phyloP scores from a whole-genome alignment of 2,113 vertebrate species.

The Pseudopodoces humilis region DNA sequence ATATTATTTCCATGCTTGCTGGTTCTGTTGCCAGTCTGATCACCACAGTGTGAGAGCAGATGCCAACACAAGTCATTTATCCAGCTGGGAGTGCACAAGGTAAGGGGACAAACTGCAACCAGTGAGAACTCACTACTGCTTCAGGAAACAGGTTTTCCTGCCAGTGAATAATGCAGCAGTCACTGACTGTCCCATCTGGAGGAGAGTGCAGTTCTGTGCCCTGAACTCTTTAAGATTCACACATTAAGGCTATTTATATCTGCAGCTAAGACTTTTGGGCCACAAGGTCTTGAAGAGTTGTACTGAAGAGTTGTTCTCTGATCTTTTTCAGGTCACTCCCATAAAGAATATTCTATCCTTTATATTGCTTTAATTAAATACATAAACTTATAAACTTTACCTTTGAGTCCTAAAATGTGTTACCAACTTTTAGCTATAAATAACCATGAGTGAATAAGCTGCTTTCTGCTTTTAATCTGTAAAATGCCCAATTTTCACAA shows the following conservation, averaged over 20 bases:
- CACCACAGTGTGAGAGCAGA: not conserved
- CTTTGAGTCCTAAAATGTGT: not conserved
- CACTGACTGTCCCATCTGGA: rapidly evolving
- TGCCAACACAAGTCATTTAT: not conserved
- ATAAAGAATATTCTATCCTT: not conserved
- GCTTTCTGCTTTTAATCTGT: not conserved
- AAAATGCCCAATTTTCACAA: not conserved
- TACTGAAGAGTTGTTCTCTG: not conserved
- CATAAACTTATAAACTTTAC: not conserved
- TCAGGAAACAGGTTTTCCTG: not conserved
- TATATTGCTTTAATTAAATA: not conserved
- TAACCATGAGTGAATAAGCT: not conserved
- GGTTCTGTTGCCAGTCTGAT: not conserved
- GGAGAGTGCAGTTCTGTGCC: not conserved
- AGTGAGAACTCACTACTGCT: not conserved
- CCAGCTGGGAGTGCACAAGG: not conserved
- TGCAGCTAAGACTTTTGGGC: not conserved
- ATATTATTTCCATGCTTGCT: not conserved
- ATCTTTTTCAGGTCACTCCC: not conserved
- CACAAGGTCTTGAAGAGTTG: not conserved
- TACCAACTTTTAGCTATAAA: not conserved
- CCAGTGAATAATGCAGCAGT: not conserved
- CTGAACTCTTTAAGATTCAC: not conserved
- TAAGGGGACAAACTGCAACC: rapidly evolving
- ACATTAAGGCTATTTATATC: not conserved